Conservation (phyloP, 2,113 vertebrate genomes). For the Varanus salvator region DNA sequence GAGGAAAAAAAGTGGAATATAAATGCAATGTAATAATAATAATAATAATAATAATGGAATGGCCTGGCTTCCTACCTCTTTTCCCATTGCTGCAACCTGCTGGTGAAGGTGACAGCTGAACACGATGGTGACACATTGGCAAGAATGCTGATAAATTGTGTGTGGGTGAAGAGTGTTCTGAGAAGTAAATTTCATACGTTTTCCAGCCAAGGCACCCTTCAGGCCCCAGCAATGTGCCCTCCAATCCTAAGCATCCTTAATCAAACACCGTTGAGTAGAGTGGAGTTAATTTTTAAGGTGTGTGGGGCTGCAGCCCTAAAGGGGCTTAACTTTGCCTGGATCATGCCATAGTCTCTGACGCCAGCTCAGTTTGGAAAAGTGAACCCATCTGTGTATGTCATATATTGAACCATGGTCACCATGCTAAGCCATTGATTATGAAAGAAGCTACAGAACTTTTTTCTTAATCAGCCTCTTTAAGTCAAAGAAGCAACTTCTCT, state of each 20-base stretch:
- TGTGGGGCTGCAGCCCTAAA: not conserved
- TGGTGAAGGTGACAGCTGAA: too few relatives aligned
- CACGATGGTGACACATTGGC: too few relatives aligned
- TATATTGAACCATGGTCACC: not conserved
- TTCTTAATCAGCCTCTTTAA: conserved; percentile 11
- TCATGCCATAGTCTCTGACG: not conserved
- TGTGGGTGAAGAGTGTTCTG: rapidly evolving
- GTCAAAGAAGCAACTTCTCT: conserved; percentile 12
- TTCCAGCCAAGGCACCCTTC: not conserved
- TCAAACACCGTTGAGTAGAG: not conserved
- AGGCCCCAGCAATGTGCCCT: not conserved
- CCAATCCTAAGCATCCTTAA: not conserved
- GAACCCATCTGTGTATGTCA: not conserved
- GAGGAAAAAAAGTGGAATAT: too few relatives aligned
- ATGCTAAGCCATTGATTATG: not conserved
- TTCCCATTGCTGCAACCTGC: too few relatives aligned
- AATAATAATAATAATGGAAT: too few relatives aligned
- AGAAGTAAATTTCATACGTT: not conserved
- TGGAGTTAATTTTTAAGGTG: not conserved
- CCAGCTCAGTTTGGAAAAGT: not conserved
- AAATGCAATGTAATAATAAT: too few relatives aligned
- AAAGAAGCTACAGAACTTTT: not conserved
- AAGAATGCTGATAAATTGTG: rapidly evolving
- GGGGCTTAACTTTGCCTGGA: not conserved
- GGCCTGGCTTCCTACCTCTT: too few relatives aligned